Percentiles rank a stretch among this genome's conserved stretches.
These are phyloP conservation scores for Perizoma affinitatum DNA, from an alignment of 2,888 invertebrate species.

Conservation along the genomic window DNA sequence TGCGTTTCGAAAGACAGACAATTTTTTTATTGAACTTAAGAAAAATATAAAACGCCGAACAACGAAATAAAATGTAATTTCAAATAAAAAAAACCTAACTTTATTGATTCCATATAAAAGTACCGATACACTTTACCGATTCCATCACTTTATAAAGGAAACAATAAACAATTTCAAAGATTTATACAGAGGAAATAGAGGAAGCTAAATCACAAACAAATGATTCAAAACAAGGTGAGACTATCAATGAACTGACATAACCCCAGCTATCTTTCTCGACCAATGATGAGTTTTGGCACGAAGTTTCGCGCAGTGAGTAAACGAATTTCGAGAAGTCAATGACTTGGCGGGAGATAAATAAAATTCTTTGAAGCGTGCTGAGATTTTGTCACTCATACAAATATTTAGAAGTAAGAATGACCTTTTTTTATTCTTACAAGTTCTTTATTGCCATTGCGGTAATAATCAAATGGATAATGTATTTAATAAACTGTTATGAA, in stretches of 20 bases:
- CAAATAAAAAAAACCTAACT: not conserved
- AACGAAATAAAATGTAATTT: not conserved
- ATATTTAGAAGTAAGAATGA: too few relatives aligned
- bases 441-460: too few relatives aligned
- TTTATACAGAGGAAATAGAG: conserved; percentile 53
- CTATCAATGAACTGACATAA: conserved; percentile 27
- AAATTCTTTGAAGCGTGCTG: conserved; percentile 48
- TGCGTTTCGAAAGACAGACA: not conserved
- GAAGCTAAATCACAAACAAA: conserved; percentile 64
- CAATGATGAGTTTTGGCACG: conserved; percentile 69
- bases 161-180: conserved; percentile 30
- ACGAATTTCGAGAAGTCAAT: conserved; percentile 71
- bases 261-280: conserved; percentile 33
- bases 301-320: conserved; percentile 60
- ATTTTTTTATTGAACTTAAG: not conserved
- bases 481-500: too few relatives aligned
- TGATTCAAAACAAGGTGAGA: conserved; percentile 57
- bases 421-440: too few relatives aligned
- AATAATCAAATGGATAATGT: too few relatives aligned
- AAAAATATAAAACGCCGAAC: not conserved
- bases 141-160: conserved; percentile 29
- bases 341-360: conserved; percentile 57
- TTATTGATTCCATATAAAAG: not conserved
- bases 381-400: conserved; percentile 12
- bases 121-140: conserved; percentile 19